Conservation (phyloP, 2,888 invertebrate species). For the Pollenia angustigena region DNA sequence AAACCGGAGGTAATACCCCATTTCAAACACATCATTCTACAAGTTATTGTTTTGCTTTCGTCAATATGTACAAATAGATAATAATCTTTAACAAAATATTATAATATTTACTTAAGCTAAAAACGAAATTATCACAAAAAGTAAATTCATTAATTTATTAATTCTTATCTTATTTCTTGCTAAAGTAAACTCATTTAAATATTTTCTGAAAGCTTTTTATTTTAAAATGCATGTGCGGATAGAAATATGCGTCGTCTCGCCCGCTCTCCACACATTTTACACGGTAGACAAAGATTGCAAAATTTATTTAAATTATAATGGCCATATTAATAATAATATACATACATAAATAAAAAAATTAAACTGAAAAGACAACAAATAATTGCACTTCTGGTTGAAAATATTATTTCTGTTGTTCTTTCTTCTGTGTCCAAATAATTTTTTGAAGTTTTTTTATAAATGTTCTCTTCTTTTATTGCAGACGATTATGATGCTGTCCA, state of each 20-base stretch:
- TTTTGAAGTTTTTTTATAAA: constrained; percentile 2
- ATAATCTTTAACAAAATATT: constrained; percentile 27
- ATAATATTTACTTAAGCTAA: constrained; percentile 46
- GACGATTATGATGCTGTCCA: constrained; percentile 8
- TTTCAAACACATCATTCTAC: not conserved
- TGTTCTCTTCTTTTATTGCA: constrained; percentile 22
- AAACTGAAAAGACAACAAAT: constrained; percentile 38
- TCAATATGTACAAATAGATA: constrained; percentile 17
- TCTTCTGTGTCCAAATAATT: constrained; percentile 11
- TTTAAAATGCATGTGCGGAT: constrained; percentile 36
- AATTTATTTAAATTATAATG: constrained; percentile 56
- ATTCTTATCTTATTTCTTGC: constrained; percentile 60
- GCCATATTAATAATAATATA: constrained; percentile 38
- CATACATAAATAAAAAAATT: not conserved
- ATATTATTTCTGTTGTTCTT: constrained; percentile 24
- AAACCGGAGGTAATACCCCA: not conserved
- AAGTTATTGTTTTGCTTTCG: not conserved
- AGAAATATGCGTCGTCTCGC: not conserved
- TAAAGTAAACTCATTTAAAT: constrained; percentile 60
- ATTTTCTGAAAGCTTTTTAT: constrained; percentile 47
- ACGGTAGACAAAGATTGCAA: constrained; percentile 32
- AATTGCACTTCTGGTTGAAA: constrained; percentile 46
- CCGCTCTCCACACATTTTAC: not conserved
- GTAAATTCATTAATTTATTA: constrained; percentile 26
- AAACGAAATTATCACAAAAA: constrained; percentile 9